Percentiles rank a stretch among this genome's conserved stretches.
These are phyloP conservation scores for Hydrochoerus hydrochaeris DNA, from an alignment of 2,113 vertebrate species.

Conservation along the genomic window DNA sequence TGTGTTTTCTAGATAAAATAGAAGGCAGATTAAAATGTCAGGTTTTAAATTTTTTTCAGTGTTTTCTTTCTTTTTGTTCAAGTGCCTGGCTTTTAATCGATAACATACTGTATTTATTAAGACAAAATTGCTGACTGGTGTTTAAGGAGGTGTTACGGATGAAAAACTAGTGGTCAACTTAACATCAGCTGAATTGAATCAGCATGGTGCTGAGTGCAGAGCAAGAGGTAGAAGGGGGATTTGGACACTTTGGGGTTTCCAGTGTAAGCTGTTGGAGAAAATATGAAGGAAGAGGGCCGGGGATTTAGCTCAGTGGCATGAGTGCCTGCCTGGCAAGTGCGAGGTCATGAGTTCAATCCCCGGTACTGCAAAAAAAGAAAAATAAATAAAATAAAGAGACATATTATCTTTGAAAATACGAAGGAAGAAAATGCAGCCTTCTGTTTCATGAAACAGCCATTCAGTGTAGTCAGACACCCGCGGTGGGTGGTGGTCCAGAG, in stretches of 20 bases:
- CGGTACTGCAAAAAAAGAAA: no score
- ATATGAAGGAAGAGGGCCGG: not conserved
- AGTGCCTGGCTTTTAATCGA: not conserved
- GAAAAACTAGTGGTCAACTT: no score
- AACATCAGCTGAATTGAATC: no score
- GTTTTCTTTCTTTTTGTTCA: not conserved
- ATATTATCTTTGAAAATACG: no score
- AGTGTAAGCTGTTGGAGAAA: not conserved
- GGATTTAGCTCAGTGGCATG: no score
- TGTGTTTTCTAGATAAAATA: conserved; percentile 30
- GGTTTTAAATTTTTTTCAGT: not conserved
- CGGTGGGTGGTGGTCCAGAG: not conserved
- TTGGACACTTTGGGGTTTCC: not conserved
- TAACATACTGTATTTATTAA: not conserved
- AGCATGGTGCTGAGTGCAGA: no score
- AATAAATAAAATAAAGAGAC: no score
- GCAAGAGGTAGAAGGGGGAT: not conserved
- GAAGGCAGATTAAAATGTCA: not conserved
- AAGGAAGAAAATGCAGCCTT: not conserved
- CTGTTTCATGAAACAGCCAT: not conserved
- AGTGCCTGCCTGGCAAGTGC: no score
- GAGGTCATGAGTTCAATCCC: no score
- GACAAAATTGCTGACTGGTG: not conserved
- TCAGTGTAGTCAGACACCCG: not conserved
- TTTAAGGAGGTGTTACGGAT: not conserved